Evolutionary conservation across 2,888 invertebrate species (phyloP), one percentile per base, ranked within the genome.

Genomic region (Hydroisotoma schaefferi): DNA sequence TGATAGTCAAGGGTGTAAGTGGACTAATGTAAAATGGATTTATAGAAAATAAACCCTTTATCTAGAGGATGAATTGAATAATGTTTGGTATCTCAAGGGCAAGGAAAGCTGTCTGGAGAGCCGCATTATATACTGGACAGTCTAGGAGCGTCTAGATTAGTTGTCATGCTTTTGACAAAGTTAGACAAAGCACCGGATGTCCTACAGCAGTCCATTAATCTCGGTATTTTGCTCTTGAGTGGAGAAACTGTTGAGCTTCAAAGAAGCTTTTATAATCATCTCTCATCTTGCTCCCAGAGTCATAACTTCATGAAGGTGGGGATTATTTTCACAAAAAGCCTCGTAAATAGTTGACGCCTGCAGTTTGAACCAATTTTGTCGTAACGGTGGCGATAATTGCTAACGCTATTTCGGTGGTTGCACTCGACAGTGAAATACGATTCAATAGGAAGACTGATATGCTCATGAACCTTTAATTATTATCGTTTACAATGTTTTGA

Each of bases 241-340:
- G 73, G 73, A 15, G 73, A 71, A 47, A 71, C 67, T 8, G 69
- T 69, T 0, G 73, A 73, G 25, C 65, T 73, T 5, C 73, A 73
- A 46, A 64, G 60, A 61, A 71, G 71, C 54, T 73, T 73, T 56
- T 70, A 73, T 22, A 57, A 54, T 15, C 68, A 73, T 58, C 60
- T 73, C 2, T 65, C 69, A n/a, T 55, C 62, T 3, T 69, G 70
- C 54, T 48, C 67, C 6, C 69, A 69, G 57, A 71, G 69, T 55
- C 66, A 71, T 18, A 67, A 68, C 59, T 73, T 73, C 38, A 69
- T 70, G 69, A 70, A 71, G 67, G 73, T 71, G 76, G 64, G 58
- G 60, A 43, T n/a, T n/a, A n/a, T n/a, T n/a, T n/a, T n/a, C n/a
- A n/a, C n/a, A n/a, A n/a, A n/a, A n/a, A n/a, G n/a, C n/a, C n/a